Conservation (phyloP, 2,113 vertebrate species). For the Cnemophilus loriae region DNA sequence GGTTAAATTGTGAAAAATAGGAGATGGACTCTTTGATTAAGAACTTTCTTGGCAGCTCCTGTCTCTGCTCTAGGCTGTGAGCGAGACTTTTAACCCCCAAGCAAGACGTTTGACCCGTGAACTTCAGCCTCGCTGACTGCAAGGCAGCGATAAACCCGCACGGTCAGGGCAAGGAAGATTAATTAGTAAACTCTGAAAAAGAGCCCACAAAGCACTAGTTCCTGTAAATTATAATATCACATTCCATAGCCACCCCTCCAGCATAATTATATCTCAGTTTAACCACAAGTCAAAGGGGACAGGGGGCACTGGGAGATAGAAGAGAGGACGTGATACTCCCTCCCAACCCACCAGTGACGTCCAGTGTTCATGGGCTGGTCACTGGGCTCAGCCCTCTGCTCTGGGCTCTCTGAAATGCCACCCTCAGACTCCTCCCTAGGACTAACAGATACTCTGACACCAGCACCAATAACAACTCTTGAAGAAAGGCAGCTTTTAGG, state of each 20-base stretch:
- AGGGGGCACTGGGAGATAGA: background rate
- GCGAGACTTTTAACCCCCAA: background rate
- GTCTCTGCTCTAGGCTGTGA: background rate
- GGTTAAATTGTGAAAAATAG: background rate
- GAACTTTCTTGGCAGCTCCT: background rate
- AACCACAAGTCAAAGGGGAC: background rate
- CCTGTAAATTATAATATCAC: background rate
- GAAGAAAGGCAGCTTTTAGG: background rate
- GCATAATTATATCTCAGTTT: background rate
- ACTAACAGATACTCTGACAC: background rate
- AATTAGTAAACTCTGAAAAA: background rate
- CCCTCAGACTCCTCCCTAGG: background rate
- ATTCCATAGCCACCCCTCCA: background rate
- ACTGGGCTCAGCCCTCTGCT: background rate
- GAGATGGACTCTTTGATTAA: background rate
- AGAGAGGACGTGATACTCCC: background rate
- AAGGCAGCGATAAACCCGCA: background rate
- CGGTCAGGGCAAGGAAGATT: background rate
- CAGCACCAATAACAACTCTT: fast-evolving
- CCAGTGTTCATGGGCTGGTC: background rate
- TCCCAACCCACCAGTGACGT: fast-evolving
- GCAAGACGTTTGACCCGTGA: background rate
- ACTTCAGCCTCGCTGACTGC: background rate
- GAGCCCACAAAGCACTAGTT: background rate
- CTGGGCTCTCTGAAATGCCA: background rate